These are phyloP conservation scores for Anguilla anguilla DNA, from an alignment of 2,797 vertebrate species.

Conservation along the genomic window DNA sequence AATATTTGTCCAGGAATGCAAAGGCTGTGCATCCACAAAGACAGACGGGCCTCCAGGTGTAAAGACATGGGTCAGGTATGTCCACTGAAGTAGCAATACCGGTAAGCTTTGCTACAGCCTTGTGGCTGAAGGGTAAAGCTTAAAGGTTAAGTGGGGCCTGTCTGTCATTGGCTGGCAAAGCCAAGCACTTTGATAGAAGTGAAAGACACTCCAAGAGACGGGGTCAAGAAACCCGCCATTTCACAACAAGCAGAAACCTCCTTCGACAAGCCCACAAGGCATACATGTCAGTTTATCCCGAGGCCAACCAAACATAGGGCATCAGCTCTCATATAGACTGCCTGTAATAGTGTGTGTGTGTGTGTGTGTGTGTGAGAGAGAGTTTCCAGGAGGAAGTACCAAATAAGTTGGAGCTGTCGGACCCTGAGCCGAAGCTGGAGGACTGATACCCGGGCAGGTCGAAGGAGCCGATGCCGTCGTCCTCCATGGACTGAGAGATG, in stretches of 20 bases:
- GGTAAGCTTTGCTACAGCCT: neutral
- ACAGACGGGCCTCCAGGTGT: neutral
- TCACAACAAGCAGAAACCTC: neutral
- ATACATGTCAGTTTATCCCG: neutral
- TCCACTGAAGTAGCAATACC: neutral
- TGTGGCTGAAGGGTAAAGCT: neutral
- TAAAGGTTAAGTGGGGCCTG: neutral
- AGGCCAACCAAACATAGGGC: neutral
- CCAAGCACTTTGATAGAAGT: neutral
- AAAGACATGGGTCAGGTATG: neutral
- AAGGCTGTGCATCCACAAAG: neutral
- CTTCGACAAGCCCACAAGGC: neutral
- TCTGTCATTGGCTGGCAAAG: neutral
- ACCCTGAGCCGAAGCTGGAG: slow-evolving; percentile 83
- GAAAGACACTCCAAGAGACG: neutral
- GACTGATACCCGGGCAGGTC: slow-evolving; percentile 83
- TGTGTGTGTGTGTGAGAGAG: too few relatives aligned
- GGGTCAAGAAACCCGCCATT: neutral
- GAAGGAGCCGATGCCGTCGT: slow-evolving; percentile 80
- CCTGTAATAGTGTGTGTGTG: neutral
- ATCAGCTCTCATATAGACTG: neutral
- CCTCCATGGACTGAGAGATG: slow-evolving; percentile 81
- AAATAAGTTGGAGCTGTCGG: slow-evolving; percentile 84
- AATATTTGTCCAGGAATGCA: neutral
- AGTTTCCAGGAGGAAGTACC: slow-evolving; percentile 55